Evolutionary conservation across 2,113 vertebrate species (phyloP), one percentile per base, ranked within the genome.

Genomic region (Scortum barcoo): DNA sequence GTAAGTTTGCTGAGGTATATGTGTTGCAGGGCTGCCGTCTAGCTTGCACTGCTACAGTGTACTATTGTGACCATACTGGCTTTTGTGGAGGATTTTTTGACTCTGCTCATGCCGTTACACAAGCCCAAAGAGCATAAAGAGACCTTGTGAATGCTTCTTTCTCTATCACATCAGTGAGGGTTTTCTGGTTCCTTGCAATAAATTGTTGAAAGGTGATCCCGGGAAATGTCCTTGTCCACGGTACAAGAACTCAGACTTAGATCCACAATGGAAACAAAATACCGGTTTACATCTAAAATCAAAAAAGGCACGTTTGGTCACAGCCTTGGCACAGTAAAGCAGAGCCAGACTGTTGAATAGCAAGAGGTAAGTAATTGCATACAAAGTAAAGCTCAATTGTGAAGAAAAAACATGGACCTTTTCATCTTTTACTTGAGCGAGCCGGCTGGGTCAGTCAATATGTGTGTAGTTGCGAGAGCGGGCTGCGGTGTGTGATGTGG

Each of bases 391-490:
- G 28, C 17, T 28, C 12, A 30, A 13, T 22, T 54, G 10, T 56
- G 2, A 36, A 8, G n/a, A n/a, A 38, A 69, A 46, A 74, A 28
- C 20, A 19, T 26, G 67, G 33, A 60, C 1, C 42, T 51, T 51
- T 71, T 60, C 48, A 60, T 54, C 5, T 60, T 46, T 33, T 40
- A 26, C 53, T n/a, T 63, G 42, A 69, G 66, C 48, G 70, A 68
- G 67, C 72, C 36, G 69, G 65, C 40, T 46, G 82, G 36, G 70
- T 82, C 57, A 67, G 53, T 73, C 53, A 33, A 2, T 60, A 62
- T 68, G 72, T 76, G 60, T 58, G 63, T 54, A 54, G 46, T 78
- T 80, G 69, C 38, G 54, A 56, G 33, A 78, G 62, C 50, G 33
- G 53, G 72, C 42, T 68, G 70, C 20, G 33, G 38, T 28, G 33